These are phyloP conservation scores for Eudemis profundana DNA, from an alignment of 2,888 invertebrate genomes.

Conservation along the genomic window DNA sequence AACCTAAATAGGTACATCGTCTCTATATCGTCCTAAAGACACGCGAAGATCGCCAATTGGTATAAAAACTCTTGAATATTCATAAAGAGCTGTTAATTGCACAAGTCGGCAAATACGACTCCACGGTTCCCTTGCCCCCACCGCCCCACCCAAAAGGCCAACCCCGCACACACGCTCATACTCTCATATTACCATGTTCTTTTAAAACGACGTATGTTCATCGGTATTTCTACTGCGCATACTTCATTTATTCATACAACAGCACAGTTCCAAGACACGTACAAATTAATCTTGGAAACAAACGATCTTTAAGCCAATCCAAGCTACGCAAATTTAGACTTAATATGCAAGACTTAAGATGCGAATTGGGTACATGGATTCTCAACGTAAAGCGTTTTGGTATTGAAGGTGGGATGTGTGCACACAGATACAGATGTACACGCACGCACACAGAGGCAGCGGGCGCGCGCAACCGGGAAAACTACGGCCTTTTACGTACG, in stretches of 20 bases:
- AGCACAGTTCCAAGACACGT: constrained; percentile 16
- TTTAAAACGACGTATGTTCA: not conserved
- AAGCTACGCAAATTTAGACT: not conserved
- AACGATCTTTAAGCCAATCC: not conserved
- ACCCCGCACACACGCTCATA: constrained; percentile 56
- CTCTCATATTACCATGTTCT: not conserved
- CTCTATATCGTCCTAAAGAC: constrained; percentile 30
- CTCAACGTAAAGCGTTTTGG: not conserved
- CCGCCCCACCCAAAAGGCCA: constrained; percentile 74
- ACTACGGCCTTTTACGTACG: constrained; percentile 83
- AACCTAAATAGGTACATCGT: constrained; percentile 8
- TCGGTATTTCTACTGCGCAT: not conserved
- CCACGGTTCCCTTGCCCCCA: constrained; percentile 60
- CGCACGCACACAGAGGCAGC: constrained; percentile 59
- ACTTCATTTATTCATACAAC: constrained; percentile 1
- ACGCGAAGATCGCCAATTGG: constrained; percentile 67
- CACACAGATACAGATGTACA: constrained; percentile 52
- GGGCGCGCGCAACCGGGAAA: constrained; percentile 83
- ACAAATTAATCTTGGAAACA: not conserved
- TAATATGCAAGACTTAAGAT: not conserved
- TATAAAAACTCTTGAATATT: constrained; percentile 83
- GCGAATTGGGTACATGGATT: not conserved
- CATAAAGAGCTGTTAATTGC: constrained; percentile 85
- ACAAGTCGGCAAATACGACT: constrained; percentile 83
- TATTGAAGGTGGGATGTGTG: constrained; percentile 15